phyloP scores from a whole-genome alignment of 2,113 vertebrate genomes.

The Pelvicachromis taeniatus region DNA sequence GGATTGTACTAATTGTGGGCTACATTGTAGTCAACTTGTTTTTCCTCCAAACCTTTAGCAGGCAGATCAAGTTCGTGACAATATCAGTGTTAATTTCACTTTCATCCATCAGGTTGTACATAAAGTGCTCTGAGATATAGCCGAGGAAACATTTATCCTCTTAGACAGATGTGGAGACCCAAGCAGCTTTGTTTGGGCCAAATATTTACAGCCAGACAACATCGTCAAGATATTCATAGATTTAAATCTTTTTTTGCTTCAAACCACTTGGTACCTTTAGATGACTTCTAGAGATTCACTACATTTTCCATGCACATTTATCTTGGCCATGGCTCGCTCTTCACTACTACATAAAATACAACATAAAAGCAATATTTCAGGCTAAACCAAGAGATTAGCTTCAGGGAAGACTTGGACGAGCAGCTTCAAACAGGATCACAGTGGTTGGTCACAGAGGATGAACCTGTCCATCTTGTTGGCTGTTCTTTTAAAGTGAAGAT shows the following conservation, averaged over 20 bases:
- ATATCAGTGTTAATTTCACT: not conserved
- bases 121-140: not conserved
- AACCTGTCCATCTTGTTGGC: not conserved
- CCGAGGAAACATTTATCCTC: not conserved
- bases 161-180: not conserved
- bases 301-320: not conserved
- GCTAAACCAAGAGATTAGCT: not conserved
- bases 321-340: not conserved
- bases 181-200: not conserved
- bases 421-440: not conserved
- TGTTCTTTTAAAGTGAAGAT: not conserved
- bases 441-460: not conserved
- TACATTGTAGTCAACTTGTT: not conserved
- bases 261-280: not conserved
- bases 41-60: accelerated
- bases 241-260: no score
- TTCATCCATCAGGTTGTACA: not conserved
- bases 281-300: not conserved
- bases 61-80: not conserved
- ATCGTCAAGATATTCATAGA: not conserved
- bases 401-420: not conserved
- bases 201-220: not conserved
- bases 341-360: not conserved
- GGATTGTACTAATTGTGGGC: not conserved
- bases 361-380: not conserved